phyloP scores from a whole-genome alignment of 2,888 invertebrate species.

The Arctia plantaginis region DNA sequence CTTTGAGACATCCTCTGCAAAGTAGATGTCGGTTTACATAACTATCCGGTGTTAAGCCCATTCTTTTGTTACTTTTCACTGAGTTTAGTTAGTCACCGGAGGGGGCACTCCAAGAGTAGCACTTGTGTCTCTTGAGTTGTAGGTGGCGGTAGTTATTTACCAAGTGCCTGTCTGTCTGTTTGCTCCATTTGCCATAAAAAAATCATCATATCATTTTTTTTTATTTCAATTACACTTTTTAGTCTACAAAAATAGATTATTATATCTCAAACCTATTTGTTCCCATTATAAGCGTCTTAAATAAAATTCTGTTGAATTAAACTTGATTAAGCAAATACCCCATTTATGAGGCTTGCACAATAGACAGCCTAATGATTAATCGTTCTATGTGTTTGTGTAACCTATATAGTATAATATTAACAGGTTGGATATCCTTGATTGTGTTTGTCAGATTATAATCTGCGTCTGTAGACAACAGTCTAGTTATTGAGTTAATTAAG shows the following conservation, averaged over 20 bases:
- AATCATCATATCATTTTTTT: neutral
- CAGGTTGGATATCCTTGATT: conserved; percentile 2
- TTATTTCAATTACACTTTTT: neutral
- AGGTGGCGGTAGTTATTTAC: too few relatives aligned
- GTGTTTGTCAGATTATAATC: neutral
- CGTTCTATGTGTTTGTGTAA: neutral
- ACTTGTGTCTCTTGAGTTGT: neutral
- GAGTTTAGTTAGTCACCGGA: too few relatives aligned
- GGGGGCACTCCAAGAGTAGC: too few relatives aligned
- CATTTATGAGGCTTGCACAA: neutral
- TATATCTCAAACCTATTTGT: neutral
- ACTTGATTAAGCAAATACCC: neutral
- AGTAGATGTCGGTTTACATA: too few relatives aligned
- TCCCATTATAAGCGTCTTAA: neutral
- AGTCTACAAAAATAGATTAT: neutral
- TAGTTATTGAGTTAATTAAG: neutral
- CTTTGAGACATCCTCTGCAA: too few relatives aligned
- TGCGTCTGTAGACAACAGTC: neutral
- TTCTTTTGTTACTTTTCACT: too few relatives aligned
- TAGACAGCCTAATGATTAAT: neutral
- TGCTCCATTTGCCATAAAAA: neutral
- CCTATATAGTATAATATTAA: neutral
- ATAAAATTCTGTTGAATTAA: neutral
- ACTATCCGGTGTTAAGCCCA: too few relatives aligned
- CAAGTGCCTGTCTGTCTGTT: neutral